Percentiles rank a stretch among this genome's conserved stretches.
These are phyloP conservation scores for Xestia ashworthii DNA, from an alignment of 2,888 invertebrate genomes.

Conservation along the genomic window DNA sequence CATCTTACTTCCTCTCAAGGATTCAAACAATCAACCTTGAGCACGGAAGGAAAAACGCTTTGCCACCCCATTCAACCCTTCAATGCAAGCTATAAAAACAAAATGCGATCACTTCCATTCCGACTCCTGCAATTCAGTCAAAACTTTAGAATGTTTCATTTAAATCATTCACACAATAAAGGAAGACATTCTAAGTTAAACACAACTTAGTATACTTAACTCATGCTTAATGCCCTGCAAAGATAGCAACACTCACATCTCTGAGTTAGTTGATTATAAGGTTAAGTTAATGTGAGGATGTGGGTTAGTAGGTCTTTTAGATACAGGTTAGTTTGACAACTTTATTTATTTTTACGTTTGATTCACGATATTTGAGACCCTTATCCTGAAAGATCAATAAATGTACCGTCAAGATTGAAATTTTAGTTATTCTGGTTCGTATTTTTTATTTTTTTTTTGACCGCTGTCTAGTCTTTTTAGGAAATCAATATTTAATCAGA, in stretches of 20 bases:
- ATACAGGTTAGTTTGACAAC: neutral
- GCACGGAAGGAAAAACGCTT: neutral
- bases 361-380: neutral
- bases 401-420: no score
- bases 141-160: constrained; percentile 48
- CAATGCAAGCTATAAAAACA: constrained; percentile 7
- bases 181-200: constrained; percentile 48
- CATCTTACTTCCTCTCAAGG: neutral
- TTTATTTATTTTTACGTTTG: neutral
- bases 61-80: neutral
- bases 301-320: constrained; percentile 26
- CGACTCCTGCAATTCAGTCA: constrained; percentile 11
- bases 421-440: no score
- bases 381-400: neutral
- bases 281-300: constrained; percentile 1
- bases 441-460: no score
- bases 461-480: no score
- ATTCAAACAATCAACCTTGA: constrained; percentile 2
- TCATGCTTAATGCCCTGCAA: constrained; percentile 56
- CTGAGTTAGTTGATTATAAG: constrained; percentile 36
- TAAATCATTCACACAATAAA: constrained; percentile 42
- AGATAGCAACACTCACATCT: constrained; percentile 44
- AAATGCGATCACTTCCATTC: constrained; percentile 9
- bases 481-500: no score
- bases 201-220: constrained; percentile 44